Evolutionary conservation across 2,888 invertebrate species (phyloP).

Genomic region (Lagria hirta): DNA sequence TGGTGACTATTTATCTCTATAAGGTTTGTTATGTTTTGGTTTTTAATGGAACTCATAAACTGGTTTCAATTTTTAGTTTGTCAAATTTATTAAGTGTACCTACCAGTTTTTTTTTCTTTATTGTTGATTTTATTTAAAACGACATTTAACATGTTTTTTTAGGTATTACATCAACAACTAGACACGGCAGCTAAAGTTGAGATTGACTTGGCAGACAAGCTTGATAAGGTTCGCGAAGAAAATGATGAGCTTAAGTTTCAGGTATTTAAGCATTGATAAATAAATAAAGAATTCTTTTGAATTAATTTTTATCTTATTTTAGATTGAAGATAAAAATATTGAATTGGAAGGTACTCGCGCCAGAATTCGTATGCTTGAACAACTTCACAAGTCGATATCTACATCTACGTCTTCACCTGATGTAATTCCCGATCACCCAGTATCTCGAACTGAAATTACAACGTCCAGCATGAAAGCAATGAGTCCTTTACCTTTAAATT

Average conservation of each 20-base stretch:
- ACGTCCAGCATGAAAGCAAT: conserved; percentile 62
- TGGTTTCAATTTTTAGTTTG: too few species aligned
- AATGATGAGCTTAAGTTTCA: conserved; percentile 82
- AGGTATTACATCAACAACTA: conserved; percentile 73
- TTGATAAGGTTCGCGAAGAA: conserved; percentile 75
- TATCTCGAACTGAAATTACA: conserved; percentile 53
- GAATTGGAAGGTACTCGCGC: conserved; percentile 82
- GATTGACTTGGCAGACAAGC: conserved; percentile 63
- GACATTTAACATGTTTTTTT: conserved; percentile 42
- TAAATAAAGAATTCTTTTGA: conserved; percentile 5
- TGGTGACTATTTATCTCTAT: too few species aligned
- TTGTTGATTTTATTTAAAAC: conserved; percentile 1
- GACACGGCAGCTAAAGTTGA: conserved; percentile 70
- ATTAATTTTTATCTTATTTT: conserved; percentile 37
- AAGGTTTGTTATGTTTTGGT: too few species aligned
- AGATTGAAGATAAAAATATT: conserved; percentile 82
- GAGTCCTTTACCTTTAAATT: conserved; percentile 58
- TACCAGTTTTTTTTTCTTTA: too few species aligned
- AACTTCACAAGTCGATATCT: conserved; percentile 47
- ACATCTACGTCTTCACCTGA: conserved; percentile 42
- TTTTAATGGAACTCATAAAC: too few species aligned
- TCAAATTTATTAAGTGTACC: too few species aligned
- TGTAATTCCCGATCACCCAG: conserved; percentile 55
- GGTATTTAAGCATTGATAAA: conserved; percentile 55
- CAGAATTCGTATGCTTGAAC: conserved; percentile 72